Percentiles rank a stretch among this genome's conserved stretches.
These are phyloP conservation scores for Pemphredon lugubris DNA, from an alignment of 2,888 invertebrate species.

Conservation along the genomic window DNA sequence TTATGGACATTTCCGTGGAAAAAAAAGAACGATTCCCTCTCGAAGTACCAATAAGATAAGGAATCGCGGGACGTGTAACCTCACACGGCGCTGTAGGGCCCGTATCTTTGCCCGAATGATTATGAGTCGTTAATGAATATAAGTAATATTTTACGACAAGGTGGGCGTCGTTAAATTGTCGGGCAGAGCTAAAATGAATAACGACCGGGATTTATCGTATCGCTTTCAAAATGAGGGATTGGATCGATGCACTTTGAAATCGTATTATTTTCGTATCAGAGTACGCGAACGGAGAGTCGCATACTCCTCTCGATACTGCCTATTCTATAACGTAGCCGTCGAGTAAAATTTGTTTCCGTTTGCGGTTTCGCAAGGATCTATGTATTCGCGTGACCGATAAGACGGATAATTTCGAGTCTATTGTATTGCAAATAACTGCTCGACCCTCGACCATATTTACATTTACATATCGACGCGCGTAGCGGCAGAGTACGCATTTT, in stretches of 20 bases:
- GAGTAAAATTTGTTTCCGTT: background rate
- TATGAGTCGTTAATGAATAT: slow-evolving; percentile 10
- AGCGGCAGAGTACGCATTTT: slow-evolving; percentile 2
- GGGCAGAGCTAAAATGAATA: background rate
- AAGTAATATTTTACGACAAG: background rate
- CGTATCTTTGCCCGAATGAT: slow-evolving; percentile 3
- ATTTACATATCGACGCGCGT: background rate
- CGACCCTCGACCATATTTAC: background rate
- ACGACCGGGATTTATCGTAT: background rate
- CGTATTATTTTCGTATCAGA: background rate
- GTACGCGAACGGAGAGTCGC: no score
- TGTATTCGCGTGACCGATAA: background rate
- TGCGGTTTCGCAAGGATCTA: background rate
- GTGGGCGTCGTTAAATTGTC: background rate
- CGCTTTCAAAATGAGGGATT: background rate
- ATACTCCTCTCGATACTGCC: no score
- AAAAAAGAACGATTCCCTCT: slow-evolving; percentile 9
- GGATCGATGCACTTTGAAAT: background rate
- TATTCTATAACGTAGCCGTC: no score
- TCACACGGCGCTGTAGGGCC: background rate
- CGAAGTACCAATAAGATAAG: slow-evolving; percentile 23
- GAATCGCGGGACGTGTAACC: slow-evolving; percentile 11
- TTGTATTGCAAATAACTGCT: background rate
- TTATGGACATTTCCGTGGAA: slow-evolving; percentile 31
- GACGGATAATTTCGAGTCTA: background rate